phyloP scores from a whole-genome alignment of 2,888 invertebrate genomes.

The Poecilus cupreus region DNA sequence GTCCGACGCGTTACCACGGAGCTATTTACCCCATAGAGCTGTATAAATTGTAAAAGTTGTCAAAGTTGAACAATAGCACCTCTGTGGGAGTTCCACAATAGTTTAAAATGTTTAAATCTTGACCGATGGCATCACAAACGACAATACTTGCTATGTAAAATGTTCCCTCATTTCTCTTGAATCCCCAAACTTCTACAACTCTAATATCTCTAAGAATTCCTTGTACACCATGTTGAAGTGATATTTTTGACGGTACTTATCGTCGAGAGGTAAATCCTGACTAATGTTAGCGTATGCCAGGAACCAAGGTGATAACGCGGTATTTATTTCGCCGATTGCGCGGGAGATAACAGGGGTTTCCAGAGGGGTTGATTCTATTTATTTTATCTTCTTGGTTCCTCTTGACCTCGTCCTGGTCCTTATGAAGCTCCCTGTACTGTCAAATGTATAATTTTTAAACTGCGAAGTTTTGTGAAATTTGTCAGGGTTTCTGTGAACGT shows the following conservation, averaged over 20 bases:
- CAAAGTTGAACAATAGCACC: constrained; percentile 1
- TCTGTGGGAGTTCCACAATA: background rate
- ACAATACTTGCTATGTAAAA: constrained; percentile 8
- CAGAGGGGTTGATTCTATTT: background rate
- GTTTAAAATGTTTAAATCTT: constrained; percentile 7
- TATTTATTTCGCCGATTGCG: background rate
- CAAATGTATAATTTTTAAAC: too few species aligned
- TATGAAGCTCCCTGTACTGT: too few species aligned
- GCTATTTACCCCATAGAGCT: too few species aligned
- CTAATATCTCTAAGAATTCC: background rate
- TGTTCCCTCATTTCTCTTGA: constrained; percentile 28
- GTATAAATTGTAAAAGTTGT: background rate
- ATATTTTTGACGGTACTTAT: constrained; percentile 29
- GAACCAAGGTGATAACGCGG: background rate
- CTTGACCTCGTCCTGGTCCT: too few species aligned
- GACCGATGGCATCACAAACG: constrained; percentile 15
- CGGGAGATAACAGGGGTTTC: background rate
- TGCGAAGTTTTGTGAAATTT: too few species aligned
- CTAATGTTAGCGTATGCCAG: background rate
- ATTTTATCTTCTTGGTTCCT: too few species aligned
- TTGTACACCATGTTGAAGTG: constrained; percentile 14
- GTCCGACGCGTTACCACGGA: too few species aligned
- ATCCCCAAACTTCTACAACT: too few species aligned
- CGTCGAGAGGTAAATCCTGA: background rate
- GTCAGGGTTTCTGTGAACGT: too few species aligned